A percentile compares a stretch with the other conserved stretches of the same genome.
These are phyloP conservation scores for Rotaria macrura DNA, from an alignment of 2,888 invertebrate genomes.

Conservation along the genomic window DNA sequence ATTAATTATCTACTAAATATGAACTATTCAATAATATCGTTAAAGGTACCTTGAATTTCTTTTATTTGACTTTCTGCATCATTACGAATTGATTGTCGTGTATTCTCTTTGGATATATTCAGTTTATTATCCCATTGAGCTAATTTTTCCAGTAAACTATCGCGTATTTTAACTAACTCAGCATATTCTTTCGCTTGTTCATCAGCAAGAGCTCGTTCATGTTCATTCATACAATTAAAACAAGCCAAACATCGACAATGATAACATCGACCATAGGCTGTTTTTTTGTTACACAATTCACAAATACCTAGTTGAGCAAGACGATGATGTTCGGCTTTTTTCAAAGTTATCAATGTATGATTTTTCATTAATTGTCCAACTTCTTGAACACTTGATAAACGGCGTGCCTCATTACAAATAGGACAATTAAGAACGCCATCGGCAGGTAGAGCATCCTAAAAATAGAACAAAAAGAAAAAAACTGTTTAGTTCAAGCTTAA, in stretches of 20 bases:
- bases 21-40: not conserved
- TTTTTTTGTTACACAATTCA: slow-evolving; percentile 7
- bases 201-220: not conserved
- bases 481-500: not conserved
- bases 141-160: not conserved
- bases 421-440: not conserved
- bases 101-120: not conserved
- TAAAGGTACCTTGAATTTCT: not conserved
- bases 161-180: not conserved
- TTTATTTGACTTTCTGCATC: not conserved
- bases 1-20: too few species aligned
- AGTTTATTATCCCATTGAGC: not conserved
- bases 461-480: not conserved
- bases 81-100: not conserved
- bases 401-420: not conserved
- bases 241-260: not conserved
- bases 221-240: not conserved
- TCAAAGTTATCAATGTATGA: not conserved
- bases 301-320: not conserved
- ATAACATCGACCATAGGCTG: not conserved
- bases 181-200: not conserved
- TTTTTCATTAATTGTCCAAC: not conserved
- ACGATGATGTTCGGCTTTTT: slow-evolving; percentile 4
- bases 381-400: not conserved
- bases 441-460: not conserved